These are phyloP conservation scores for Zaprionus bogoriensis DNA, from an alignment of 2,888 invertebrate species.

Conservation along the genomic window DNA sequence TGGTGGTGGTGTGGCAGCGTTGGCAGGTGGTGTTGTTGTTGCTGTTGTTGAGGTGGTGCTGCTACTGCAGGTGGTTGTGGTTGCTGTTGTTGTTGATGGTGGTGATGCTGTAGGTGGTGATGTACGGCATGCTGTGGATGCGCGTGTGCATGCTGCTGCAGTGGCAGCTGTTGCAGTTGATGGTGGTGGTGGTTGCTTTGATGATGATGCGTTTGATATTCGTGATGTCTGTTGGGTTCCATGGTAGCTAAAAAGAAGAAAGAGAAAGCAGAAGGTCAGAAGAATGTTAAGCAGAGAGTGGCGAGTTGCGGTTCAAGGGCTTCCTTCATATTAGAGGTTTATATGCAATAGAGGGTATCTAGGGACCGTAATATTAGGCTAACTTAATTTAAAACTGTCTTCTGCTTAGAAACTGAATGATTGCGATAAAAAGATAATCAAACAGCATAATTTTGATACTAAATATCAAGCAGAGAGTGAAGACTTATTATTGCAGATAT, in stretches of 20 bases:
- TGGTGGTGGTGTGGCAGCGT: constrained; percentile 12
- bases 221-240: constrained; percentile 79
- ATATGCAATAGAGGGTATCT: too few species aligned
- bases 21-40: constrained; percentile 2
- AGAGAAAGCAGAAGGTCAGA: too few species aligned
- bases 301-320: too few species aligned
- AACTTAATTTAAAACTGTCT: too few species aligned
- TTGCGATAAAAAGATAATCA: too few species aligned
- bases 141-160: constrained; percentile 32
- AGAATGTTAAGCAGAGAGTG: too few species aligned
- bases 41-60: constrained; percentile 18
- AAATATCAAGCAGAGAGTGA: too few species aligned
- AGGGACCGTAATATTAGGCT: too few species aligned
- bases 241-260: constrained; percentile 55
- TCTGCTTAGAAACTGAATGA: too few species aligned
- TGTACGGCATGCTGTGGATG: constrained; percentile 33
- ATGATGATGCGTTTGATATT: constrained; percentile 72
- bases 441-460: too few species aligned
- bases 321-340: too few species aligned
- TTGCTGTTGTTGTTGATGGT: constrained; percentile 11
- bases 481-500: too few species aligned
- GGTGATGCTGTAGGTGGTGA: constrained; percentile 32
- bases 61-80: constrained; percentile 11
- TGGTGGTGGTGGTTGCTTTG: constrained; percentile 34
- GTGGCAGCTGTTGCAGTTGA: constrained; percentile 32